phyloP scores from a whole-genome alignment of 2,888 invertebrate species.

The Drosophila ustulata region DNA sequence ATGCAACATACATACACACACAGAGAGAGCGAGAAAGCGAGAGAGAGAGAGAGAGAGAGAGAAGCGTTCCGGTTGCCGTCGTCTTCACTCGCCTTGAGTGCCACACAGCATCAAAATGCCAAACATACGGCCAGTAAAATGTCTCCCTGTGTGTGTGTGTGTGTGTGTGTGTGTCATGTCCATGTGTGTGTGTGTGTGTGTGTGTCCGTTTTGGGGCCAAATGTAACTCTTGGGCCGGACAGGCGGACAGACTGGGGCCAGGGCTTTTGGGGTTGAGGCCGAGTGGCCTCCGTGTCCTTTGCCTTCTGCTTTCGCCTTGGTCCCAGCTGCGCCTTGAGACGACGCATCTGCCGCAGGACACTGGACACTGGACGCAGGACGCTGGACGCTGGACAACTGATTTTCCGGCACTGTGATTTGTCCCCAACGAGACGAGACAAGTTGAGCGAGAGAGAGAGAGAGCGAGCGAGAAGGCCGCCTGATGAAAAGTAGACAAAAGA shows the following conservation, averaged over 20 bases:
- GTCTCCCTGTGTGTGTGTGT: slow-evolving; percentile 33
- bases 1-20: slow-evolving; percentile 33
- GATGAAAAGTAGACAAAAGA: slow-evolving; percentile 70
- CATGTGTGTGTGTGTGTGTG: slow-evolving; percentile 16
- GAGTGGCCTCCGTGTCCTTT: slow-evolving; percentile 11
- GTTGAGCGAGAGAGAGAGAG: slow-evolving; percentile 16
- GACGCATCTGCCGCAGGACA: slow-evolving; percentile 53
- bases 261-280: not conserved
- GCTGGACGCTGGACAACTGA: slow-evolving; percentile 53
- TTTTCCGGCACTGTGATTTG: slow-evolving; percentile 75
- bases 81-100: slow-evolving; percentile 61
- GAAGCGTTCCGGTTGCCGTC: slow-evolving; percentile 27
- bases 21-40: not conserved
- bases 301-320: slow-evolving; percentile 3
- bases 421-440: slow-evolving; percentile 29
- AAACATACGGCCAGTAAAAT: slow-evolving; percentile 62
- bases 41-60: not conserved
- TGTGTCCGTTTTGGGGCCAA: slow-evolving; percentile 44
- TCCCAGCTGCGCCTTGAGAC: slow-evolving; percentile 53
- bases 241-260: not conserved
- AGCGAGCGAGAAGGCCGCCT: slow-evolving; percentile 22
- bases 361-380: slow-evolving; percentile 11
- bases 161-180: slow-evolving; percentile 13
- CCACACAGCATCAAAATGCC: slow-evolving; percentile 68
- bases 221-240: slow-evolving; percentile 48